Percentiles rank a stretch among this genome's conserved stretches.
Evolutionary conservation across 1,140 invertebrate genomes (phyloP).

Genomic region (Uloborus diversus): DNA sequence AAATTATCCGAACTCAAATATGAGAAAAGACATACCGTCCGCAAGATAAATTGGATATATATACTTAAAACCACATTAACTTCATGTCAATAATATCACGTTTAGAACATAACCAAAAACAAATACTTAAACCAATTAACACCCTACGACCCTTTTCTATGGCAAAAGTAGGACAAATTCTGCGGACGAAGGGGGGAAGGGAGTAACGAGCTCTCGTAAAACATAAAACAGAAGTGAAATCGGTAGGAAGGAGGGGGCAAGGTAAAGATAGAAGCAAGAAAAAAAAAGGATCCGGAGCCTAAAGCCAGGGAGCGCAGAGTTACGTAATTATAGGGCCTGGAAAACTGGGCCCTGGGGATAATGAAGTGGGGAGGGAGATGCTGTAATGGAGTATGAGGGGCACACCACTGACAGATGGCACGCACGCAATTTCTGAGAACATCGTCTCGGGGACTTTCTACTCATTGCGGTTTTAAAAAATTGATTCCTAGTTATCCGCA

Average conservation of each 20-base stretch:
- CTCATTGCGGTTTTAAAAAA: slow-evolving; percentile 14
- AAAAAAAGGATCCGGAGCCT: too few species aligned
- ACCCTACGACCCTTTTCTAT: too few species aligned
- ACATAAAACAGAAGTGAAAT: slow-evolving; percentile 32
- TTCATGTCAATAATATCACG: too few species aligned
- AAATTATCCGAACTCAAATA: too few species aligned
- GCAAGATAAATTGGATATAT: too few species aligned
- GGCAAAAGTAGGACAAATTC: too few species aligned
- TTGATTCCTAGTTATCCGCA: too few species aligned
- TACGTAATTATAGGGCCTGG: slow-evolving; percentile 47
- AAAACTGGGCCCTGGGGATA: slow-evolving; percentile 27
- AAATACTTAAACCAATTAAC: too few species aligned
- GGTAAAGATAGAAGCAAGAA: too few species aligned
- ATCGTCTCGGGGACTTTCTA: slow-evolving; percentile 7
- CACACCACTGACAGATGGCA: slow-evolving; percentile 45
- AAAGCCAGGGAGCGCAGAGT: slow-evolving; percentile 46
- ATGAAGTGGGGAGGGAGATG: slow-evolving; percentile 14
- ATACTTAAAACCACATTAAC: too few species aligned
- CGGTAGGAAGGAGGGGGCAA: neutral
- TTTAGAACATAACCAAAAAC: too few species aligned
- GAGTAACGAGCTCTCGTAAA: slow-evolving; percentile 49
- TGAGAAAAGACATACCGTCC: too few species aligned
- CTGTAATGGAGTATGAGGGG: slow-evolving; percentile 40
- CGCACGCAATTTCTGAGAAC: slow-evolving; percentile 43
- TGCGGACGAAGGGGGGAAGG: neutral